Percentiles rank a stretch among this genome's conserved stretches.
phyloP scores from a whole-genome alignment of 2,113 vertebrate genomes.

The Pterocles orientalis region DNA sequence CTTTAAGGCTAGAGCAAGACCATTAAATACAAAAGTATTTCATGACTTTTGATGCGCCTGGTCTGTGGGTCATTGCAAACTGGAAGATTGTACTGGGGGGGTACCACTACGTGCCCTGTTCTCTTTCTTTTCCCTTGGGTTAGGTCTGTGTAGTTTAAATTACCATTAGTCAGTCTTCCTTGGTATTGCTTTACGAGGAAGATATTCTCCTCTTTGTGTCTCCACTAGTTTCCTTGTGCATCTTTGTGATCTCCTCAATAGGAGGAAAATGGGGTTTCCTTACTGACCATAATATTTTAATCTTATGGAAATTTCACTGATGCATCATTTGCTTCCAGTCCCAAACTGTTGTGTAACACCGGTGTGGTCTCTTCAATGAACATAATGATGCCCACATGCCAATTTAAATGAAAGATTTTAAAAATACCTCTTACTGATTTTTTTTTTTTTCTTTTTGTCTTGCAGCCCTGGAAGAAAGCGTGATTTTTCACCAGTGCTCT shows the following conservation, averaged over 20 bases:
- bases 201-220: background rate
- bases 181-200: background rate
- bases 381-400: background rate
- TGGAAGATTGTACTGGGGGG: background rate
- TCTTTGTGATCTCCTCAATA: background rate
- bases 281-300: background rate
- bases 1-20: background rate
- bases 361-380: accelerated
- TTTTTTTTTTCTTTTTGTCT: background rate
- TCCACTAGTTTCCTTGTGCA: background rate
- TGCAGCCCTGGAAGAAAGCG: conserved; percentile 92
- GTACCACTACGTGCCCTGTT: background rate
- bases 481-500: conserved; percentile 91
- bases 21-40: background rate
- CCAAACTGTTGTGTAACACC: background rate
- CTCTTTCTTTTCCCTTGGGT: background rate
- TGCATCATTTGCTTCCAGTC: background rate
- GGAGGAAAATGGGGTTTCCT: background rate
- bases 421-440: background rate
- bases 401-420: background rate
- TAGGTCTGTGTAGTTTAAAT: background rate
- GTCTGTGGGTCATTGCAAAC: background rate
- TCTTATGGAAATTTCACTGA: background rate
- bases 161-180: background rate
- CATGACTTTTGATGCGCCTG: background rate